Base-by-base conservation (phyloP, 2,113 vertebrate genomes). In the Poeciliopsis retropinna region DNA sequence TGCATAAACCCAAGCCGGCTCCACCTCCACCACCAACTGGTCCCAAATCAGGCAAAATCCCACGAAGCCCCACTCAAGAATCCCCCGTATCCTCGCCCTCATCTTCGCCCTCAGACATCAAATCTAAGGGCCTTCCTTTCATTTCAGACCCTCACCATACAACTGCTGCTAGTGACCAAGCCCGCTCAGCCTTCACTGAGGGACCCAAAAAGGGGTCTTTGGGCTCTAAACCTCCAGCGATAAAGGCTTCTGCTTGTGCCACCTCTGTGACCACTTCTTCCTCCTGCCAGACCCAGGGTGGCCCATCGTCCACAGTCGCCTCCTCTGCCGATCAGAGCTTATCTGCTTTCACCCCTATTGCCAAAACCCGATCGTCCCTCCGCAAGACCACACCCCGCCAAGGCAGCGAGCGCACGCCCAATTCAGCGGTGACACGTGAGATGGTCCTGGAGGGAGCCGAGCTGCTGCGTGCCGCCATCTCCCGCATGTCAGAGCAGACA, bases 401-500 rank as follows among this genome's bases (percentile, higher is more conserved):
- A 85, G 95, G 95, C 0, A 92, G 95, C 0, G 97, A 99, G 89
- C 95, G 96, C 75, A 93, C 97, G 0, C 92, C 95, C 72, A 97
- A 95, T 0, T 96, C 97, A 0, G 85, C 97, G 31, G 94, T 97
- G 93, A 99, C 97, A 0, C 96, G 96, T 11, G 95, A 97, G 5
- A 96, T 95, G 90, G 95, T 99, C 70, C 54, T 99, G 88, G 96
- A 97, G 28, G 94, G 97, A 88, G 95, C 96, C 0, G 96, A 98
- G 91, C 94, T 94, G 13, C 95, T 99, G 0, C 95, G 96, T 10
- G 73, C 94, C 0, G 97, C 97, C 88, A 97, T 99, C 84, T 96
- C 90, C 87, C 95, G 94, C 77, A 96, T 97, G 93, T 97, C 96
- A 0, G 98, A 98, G 85, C 97, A 99, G 84, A 97, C 96, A 82